These are phyloP conservation scores for Zoanthus solanderi DNA, from an alignment of 92 coral and sea anemone genomes.

Conservation along the genomic window DNA sequence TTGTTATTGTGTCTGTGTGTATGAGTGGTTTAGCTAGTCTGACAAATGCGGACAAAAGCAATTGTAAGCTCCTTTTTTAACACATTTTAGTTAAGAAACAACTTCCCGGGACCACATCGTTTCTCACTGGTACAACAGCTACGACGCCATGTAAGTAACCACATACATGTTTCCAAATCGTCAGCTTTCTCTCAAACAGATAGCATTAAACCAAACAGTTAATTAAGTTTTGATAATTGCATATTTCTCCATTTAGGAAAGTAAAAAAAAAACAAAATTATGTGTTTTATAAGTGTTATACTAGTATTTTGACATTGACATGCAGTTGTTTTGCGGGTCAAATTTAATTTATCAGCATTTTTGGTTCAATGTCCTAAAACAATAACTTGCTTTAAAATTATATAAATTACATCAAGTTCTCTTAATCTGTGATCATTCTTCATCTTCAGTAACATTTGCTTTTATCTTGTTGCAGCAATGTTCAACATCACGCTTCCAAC, in stretches of 20 bases:
- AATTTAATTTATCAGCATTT: too few species aligned
- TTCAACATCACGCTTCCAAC: conserved; percentile 25
- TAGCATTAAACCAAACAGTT: neutral
- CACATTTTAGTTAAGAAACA: conserved; percentile 34
- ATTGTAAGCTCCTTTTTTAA: neutral
- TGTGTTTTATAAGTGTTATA: too few species aligned
- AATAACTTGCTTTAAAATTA: neutral
- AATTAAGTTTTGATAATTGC: too few species aligned
- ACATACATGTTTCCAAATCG: neutral
- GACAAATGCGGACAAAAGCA: neutral
- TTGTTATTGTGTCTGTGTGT: neutral
- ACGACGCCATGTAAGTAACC: conserved; percentile 33
- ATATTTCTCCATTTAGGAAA: too few species aligned
- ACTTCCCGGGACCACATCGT: conserved; percentile 30
- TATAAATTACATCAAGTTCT: neutral
- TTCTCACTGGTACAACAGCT: conserved; percentile 39
- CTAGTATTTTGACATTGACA: too few species aligned
- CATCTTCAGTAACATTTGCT: neutral
- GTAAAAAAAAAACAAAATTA: too few species aligned
- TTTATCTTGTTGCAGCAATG: conserved; percentile 3
- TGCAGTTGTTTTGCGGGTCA: too few species aligned
- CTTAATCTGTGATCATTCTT: neutral
- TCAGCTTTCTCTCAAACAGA: neutral
- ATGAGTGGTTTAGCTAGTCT: too few species aligned
- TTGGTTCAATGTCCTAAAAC: too few species aligned